Evolutionary conservation across 1,140 invertebrate species (phyloP).

Genomic region (Onthophagus taurus): DNA sequence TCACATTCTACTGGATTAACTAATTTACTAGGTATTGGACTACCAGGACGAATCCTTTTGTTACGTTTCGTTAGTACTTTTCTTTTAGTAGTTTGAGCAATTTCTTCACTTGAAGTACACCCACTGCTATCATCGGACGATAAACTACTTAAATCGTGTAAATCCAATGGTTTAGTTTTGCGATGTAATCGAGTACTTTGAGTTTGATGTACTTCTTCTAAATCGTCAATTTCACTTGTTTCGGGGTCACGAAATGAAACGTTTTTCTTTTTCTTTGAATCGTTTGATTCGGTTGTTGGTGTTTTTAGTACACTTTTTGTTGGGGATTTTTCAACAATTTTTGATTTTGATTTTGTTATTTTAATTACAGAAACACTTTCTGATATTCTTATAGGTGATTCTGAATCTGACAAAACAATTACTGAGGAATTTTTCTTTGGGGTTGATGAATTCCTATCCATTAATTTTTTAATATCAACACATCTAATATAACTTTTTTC

Average conservation of each 20-base stretch:
- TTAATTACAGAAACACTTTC: conserved; percentile 3
- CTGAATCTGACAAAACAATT: conserved; percentile 25
- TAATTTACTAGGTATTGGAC: too few relatives aligned
- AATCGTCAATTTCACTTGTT: neutral
- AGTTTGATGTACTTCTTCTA: neutral
- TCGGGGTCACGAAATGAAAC: conserved; percentile 8
- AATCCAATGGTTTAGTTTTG: conserved; percentile 8
- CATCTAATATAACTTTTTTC: conserved; percentile 19
- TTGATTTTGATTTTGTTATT: conserved; percentile 12
- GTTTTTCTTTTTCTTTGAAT: neutral
- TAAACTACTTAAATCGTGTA: conserved; percentile 7
- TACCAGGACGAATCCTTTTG: conserved; percentile 6
- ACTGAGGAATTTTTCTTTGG: conserved; percentile 19
- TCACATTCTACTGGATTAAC: conserved; percentile 11
- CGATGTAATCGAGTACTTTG: neutral
- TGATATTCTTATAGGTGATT: conserved; percentile 18
- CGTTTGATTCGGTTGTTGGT: neutral
- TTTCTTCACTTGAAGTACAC: conserved; percentile 7
- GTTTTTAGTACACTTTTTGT: neutral
- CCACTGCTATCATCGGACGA: conserved; percentile 17
- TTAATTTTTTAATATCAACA: conserved; percentile 29
- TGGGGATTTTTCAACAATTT: neutral
- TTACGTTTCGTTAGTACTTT: conserved; percentile 10
- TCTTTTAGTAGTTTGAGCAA: neutral
- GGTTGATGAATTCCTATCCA: conserved; percentile 16